Percentiles rank a stretch among this genome's conserved stretches.
These are phyloP conservation scores for Garrulus glandarius DNA, from an alignment of 2,797 vertebrate species.

Conservation along the genomic window DNA sequence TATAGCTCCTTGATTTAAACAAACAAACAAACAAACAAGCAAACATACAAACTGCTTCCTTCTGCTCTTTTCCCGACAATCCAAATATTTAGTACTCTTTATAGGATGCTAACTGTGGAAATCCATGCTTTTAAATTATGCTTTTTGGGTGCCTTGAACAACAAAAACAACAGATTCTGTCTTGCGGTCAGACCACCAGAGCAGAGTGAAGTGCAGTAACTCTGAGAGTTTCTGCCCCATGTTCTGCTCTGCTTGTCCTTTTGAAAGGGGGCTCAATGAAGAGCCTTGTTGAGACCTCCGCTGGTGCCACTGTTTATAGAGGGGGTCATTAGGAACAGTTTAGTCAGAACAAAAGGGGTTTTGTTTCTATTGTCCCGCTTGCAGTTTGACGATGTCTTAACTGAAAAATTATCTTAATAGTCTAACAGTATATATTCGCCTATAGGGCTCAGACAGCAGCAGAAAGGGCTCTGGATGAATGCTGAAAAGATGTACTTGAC, in stretches of 20 bases:
- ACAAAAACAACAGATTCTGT: conserved; percentile 58
- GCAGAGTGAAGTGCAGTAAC: conserved; percentile 62
- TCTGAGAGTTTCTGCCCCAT: conserved; percentile 57
- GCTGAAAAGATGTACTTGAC: conserved; percentile 63
- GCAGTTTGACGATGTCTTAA: conserved; percentile 78
- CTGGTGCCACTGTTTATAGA: conserved; percentile 86
- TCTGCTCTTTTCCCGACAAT: background rate
- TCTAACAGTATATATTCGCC: conserved; percentile 61
- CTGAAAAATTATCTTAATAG: conserved; percentile 75
- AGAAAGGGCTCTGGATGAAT: conserved; percentile 45
- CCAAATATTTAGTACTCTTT: conserved; percentile 34
- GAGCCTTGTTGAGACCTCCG: conserved; percentile 83
- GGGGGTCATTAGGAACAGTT: conserved; percentile 89
- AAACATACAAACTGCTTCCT: conserved; percentile 13
- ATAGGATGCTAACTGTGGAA: conserved; percentile 55
- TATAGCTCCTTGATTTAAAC: conserved; percentile 7
- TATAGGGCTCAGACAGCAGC: conserved; percentile 17
- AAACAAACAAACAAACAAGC: conserved; percentile 36
- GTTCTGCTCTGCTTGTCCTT: conserved; percentile 82
- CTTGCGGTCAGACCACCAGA: conserved; percentile 72
- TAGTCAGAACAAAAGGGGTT: conserved; percentile 90
- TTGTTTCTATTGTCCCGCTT: conserved; percentile 90
- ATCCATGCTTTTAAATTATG: conserved; percentile 48
- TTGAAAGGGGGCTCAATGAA: conserved; percentile 87
- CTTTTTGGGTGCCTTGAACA: conserved; percentile 51